These are phyloP conservation scores for Isaurus tuberculatus DNA, from an alignment of 92 coral and sea anemone species.

Conservation along the genomic window DNA sequence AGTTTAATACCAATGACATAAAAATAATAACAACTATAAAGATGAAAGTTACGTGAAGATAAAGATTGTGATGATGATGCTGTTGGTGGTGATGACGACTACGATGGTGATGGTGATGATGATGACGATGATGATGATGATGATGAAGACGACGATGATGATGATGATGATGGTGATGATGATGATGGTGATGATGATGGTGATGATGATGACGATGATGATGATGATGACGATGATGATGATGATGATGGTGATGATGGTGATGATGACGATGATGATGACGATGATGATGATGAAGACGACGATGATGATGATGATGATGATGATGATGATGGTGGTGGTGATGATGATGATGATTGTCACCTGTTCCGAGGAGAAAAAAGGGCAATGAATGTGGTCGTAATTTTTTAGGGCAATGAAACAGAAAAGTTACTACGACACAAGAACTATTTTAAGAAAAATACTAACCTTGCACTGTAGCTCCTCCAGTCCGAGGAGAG, in stretches of 20 bases:
- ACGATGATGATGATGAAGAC: too few relatives aligned
- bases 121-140: slow-evolving; percentile 1
- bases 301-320: too few relatives aligned
- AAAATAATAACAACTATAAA: background rate
- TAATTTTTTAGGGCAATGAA: too few relatives aligned
- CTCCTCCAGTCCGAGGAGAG: slow-evolving; percentile 95
- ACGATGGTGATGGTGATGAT: background rate
- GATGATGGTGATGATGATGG: background rate
- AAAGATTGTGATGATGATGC: background rate
- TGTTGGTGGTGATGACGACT: background rate
- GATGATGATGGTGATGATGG: too few relatives aligned
- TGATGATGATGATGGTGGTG: too few relatives aligned
- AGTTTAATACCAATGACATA: background rate
- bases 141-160: background rate
- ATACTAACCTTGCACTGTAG: slow-evolving; percentile 78
- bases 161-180: background rate
- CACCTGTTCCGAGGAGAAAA: too few relatives aligned
- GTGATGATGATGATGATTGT: too few relatives aligned
- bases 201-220: background rate
- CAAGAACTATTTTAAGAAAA: too few relatives aligned
- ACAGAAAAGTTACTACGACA: too few relatives aligned
- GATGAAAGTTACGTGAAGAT: background rate
- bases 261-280: too few relatives aligned
- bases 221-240: too few relatives aligned
- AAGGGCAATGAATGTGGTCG: too few relatives aligned